Evolutionary conservation across 92 coral and sea anemone genomes (phyloP).

Genomic region (Heliopora coerulea): DNA sequence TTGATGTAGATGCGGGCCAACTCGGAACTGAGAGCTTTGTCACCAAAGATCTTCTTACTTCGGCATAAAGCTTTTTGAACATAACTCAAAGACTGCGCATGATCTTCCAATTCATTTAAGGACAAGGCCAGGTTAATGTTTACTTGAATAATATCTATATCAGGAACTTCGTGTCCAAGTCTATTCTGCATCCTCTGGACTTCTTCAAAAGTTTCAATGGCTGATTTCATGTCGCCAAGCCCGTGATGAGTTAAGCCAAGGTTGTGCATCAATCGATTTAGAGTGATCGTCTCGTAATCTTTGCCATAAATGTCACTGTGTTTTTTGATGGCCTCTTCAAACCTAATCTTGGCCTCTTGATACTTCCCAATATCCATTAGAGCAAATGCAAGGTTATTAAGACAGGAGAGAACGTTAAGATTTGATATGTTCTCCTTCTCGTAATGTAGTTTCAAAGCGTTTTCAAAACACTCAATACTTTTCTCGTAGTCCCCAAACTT

Average conservation of each 20-base stretch:
- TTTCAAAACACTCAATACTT: conserved; percentile 4
- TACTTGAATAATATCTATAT: neutral
- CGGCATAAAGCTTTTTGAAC: neutral
- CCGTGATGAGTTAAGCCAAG: neutral
- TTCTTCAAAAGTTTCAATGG: neutral
- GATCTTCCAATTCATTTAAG: neutral
- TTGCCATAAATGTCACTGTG: conserved; percentile 13
- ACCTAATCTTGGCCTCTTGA: neutral
- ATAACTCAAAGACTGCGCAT: neutral
- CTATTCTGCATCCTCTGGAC: neutral
- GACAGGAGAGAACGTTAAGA: neutral
- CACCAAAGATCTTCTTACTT: conserved; percentile 7
- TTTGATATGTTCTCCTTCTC: neutral
- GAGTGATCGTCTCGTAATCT: neutral
- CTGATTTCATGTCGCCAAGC: neutral
- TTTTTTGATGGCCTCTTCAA: neutral
- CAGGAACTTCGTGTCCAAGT: neutral
- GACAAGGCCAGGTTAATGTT: conserved; percentile 16
- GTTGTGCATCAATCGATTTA: neutral
- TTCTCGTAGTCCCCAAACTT: neutral
- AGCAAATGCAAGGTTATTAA: neutral
- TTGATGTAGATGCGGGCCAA: neutral
- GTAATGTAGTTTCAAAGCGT: neutral
- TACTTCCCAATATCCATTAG: neutral
- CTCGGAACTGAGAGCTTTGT: neutral